Base-by-base conservation (phyloP, 2,113 vertebrate species). In the Trogon surrucura region DNA sequence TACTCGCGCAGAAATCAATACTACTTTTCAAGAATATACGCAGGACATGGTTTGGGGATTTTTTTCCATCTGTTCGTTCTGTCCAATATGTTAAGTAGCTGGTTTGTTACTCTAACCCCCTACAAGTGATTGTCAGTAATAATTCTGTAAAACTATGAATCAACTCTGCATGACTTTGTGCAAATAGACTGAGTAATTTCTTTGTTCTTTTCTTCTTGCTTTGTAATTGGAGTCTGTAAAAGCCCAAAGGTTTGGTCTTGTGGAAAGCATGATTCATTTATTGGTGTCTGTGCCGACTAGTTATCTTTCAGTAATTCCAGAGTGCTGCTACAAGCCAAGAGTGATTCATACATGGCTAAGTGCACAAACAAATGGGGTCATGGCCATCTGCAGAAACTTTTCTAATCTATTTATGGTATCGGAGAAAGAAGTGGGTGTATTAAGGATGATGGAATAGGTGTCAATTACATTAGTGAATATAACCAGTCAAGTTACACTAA, bases 231-330 rank as follows among this genome's bases (percentile, higher is more conserved):
- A 98, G 97, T 98, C 98, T 98, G 98, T 92, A 93, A 96, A 97
- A 98, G 98, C 97, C 98, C 96, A 97, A 97, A 98, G 98, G 98
- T 98, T 98, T 96, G 96, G 98, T 96, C 97, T 97, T 98, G 96
- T 93, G 97, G 98, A 98, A 98, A 98, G 96, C 93, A 73, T 98
- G 98, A 98, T 98, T 98, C 98, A 98, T 98, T 98, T 98, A 97
- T 98, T 96, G 98, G 97, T 98, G 98, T 98, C 98, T 98, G 96
- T 83, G 94, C 96, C 83, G 69, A 96, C 96, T 97, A 95, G 96
- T 97, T 97, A 96, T 96, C 97, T 62, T 95, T 96, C 97, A 96
- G 97, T 97, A 97, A 93, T 97, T 98, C 93, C 97, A 97, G 94
- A 97, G 90, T 88, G 88, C 96, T 89, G 89, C 89, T 87, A 80